Conservation (phyloP, 2,888 invertebrate genomes). For the Frankliniella fusca region DNA sequence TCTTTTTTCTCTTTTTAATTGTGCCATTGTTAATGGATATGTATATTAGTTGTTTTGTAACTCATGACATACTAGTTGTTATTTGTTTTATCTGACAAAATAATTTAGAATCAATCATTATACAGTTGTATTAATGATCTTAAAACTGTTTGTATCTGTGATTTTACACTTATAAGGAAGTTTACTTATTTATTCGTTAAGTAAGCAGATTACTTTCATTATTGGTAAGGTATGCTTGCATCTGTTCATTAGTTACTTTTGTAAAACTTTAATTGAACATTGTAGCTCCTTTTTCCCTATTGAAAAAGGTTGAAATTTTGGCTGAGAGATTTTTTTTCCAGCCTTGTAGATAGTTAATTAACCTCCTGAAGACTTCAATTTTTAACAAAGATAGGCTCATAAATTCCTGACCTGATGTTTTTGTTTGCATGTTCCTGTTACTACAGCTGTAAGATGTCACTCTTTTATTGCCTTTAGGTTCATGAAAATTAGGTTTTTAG, state of each 20-base stretch:
- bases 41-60: constrained; percentile 10
- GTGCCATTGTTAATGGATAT: neutral
- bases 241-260: neutral
- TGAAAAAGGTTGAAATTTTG: neutral
- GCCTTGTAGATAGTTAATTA: constrained; percentile 3
- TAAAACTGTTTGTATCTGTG: constrained; percentile 20
- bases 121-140: neutral
- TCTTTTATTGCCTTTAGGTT: no score
- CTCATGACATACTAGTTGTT: constrained; percentile 21
- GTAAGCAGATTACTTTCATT: neutral
- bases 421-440: no score
- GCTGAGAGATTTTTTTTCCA: neutral
- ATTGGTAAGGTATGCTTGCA: neutral
- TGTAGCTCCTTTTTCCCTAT: neutral
- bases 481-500: no score
- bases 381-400: constrained; percentile 3
- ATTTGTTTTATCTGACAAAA: neutral
- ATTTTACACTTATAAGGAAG: neutral
- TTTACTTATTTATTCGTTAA: neutral
- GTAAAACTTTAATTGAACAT: neutral
- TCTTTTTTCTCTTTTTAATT: neutral
- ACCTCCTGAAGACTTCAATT: constrained; percentile 4
- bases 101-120: neutral
- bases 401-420: no score
- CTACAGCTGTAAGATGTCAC: no score